Base-by-base conservation (phyloP, 2,797 vertebrate species). In the Pygocentrus nattereri region DNA sequence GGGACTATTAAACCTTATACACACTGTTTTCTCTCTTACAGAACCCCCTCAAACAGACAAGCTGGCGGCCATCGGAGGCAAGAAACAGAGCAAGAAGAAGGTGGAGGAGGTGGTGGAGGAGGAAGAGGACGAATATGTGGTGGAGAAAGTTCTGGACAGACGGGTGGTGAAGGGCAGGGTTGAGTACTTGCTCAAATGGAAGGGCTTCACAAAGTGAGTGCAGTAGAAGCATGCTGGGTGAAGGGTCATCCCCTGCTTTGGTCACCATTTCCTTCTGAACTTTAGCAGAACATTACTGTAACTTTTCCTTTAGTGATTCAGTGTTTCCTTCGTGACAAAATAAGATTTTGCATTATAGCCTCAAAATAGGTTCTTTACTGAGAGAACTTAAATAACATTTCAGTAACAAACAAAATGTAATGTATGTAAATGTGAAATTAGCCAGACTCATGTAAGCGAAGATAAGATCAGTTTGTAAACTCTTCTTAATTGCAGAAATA, bases 151-250 rank as follows among this genome's bases (percentile, higher is more conserved):
- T 56, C 92, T 99, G 71, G 98, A 99, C 59, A 94, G 97, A 10
- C 90, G 97, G 31, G 92, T 99, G 81, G 95, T 98, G 8, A 99
- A 98, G 87, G 97, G 98, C 23, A 95, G 96, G 83, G 96, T 96
- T 83, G 97, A 99, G 85, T 98, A 97, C 58, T 92, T 99, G 80
- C 96, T 99, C 13, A 99, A 99, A 86, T 99, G 98, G 98, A 99
- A 99, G 80, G 98, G 98, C 0, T 99, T 99, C 92, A 96, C 97
- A 0, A 94, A 98, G 98, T 99, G 91, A 97, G 97, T 84, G 10
- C 11, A 31, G 10, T 70, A 11, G 52, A 30, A 44, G 21, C 16
- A 19, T 15, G 50, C 30, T 7, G 10, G 7, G 23, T 10, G 25
- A 71, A 18, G n/a, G 34, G 41, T 44, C 10, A 15, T 44, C 10